Percentiles rank a stretch among this genome's conserved stretches.
Evolutionary conservation across 2,113 vertebrate species (phyloP).

Genomic region (Globicephala melas): DNA sequence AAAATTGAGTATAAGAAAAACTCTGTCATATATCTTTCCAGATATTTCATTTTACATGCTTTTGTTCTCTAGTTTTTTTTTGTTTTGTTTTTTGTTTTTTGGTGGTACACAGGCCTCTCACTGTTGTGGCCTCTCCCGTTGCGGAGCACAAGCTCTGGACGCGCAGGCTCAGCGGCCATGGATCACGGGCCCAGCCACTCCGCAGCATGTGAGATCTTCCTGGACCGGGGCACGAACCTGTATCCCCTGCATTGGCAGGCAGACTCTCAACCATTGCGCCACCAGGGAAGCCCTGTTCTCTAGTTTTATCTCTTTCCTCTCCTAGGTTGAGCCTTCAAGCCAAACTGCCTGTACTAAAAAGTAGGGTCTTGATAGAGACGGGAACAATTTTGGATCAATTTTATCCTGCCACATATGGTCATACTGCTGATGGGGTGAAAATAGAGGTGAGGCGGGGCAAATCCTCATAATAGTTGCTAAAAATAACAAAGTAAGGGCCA

Average conservation of each 20-base stretch:
- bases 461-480: background rate
- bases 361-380: background rate
- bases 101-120: too few species aligned
- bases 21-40: background rate
- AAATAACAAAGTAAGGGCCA: background rate
- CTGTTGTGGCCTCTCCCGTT: too few species aligned
- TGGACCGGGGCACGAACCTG: too few species aligned
- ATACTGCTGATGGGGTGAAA: background rate
- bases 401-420: background rate
- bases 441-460: background rate
- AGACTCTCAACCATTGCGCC: too few species aligned
- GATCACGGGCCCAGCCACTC: too few species aligned
- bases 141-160: too few species aligned
- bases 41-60: background rate
- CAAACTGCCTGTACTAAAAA: background rate
- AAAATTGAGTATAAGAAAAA: slow-evolving; percentile 32
- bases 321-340: background rate
- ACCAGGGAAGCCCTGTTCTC: background rate
- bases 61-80: background rate
- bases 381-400: background rate
- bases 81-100: background rate
- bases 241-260: too few species aligned
- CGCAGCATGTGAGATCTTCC: too few species aligned
- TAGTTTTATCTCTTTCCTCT: background rate
- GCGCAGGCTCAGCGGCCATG: too few species aligned